These are phyloP conservation scores for Synergus itoensis DNA, from an alignment of 2,888 invertebrate species.

Conservation along the genomic window DNA sequence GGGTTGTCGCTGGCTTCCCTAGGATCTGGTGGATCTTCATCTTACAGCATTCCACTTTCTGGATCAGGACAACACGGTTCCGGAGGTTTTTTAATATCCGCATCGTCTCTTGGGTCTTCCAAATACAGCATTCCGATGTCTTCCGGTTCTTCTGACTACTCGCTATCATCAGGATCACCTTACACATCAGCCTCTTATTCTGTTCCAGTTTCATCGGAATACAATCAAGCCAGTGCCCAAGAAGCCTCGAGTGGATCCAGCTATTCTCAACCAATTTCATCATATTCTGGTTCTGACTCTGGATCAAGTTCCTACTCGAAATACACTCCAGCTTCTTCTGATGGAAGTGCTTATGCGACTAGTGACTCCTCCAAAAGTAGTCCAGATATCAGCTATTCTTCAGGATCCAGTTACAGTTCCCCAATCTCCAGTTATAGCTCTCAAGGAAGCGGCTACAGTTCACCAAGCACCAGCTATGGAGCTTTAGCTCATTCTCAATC, in stretches of 20 bases:
- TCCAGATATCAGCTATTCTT: not conserved
- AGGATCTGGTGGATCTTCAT: slow-evolving; percentile 51
- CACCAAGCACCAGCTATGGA: slow-evolving; percentile 20
- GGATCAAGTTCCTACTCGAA: slow-evolving; percentile 49
- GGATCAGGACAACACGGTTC: slow-evolving; percentile 50
- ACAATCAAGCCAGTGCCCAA: slow-evolving; percentile 59
- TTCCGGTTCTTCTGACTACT: slow-evolving; percentile 55
- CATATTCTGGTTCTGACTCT: slow-evolving; percentile 54
- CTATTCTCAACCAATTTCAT: slow-evolving; percentile 66
- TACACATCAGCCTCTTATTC: slow-evolving; percentile 48
- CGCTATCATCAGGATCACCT: slow-evolving; percentile 48
- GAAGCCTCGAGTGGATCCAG: slow-evolving; percentile 65
- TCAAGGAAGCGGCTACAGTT: not conserved
- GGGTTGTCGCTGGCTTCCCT: slow-evolving; percentile 56
- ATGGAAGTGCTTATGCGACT: slow-evolving; percentile 57
- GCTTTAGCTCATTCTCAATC: slow-evolving; percentile 30
- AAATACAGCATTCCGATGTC: slow-evolving; percentile 60
- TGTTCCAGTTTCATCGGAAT: slow-evolving; percentile 33
- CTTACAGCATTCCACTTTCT: slow-evolving; percentile 55
- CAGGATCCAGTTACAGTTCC: slow-evolving; percentile 40
- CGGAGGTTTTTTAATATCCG: slow-evolving; percentile 63
- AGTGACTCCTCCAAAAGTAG: slow-evolving; percentile 51
- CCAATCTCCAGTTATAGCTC: slow-evolving; percentile 52
- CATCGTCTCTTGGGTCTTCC: slow-evolving; percentile 48
- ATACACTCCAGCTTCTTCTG: slow-evolving; percentile 66